Percentiles rank a stretch among this genome's conserved stretches.
Conservation (phyloP, 2,113 vertebrate genomes). For the Agapornis roseicollis region DNA sequence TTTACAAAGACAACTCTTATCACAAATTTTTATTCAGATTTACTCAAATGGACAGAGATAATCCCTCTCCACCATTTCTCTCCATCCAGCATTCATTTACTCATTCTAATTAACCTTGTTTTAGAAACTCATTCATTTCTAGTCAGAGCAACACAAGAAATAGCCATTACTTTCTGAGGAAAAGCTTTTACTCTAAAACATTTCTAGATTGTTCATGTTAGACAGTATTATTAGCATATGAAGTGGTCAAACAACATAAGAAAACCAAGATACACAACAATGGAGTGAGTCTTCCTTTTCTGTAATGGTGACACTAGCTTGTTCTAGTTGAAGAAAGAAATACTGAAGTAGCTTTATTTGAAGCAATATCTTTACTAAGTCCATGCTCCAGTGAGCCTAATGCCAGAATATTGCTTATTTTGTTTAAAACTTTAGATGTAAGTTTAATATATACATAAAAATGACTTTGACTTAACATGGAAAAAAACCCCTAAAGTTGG, state of each 20-base stretch:
- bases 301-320: background rate
- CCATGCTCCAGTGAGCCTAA: background rate
- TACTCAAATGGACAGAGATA: background rate
- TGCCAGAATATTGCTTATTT: background rate
- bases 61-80: background rate
- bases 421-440: background rate
- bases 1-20: background rate
- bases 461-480: background rate
- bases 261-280: background rate
- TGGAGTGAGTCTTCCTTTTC: background rate
- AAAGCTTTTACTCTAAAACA: background rate
- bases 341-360: background rate
- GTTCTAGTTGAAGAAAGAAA: background rate
- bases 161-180: background rate
- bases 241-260: background rate
- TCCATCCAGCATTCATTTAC: background rate
- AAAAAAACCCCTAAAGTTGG: constrained; percentile 8
- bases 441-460: background rate
- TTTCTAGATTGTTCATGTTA: background rate
- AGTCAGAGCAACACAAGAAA: background rate
- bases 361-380: background rate
- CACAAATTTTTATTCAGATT: background rate
- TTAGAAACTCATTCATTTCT: background rate
- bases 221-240: background rate
- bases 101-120: background rate